Conservation (phyloP, 37 sponge, comb jelly and placozoan genomes). For the Dysidea cf. avara region DNA sequence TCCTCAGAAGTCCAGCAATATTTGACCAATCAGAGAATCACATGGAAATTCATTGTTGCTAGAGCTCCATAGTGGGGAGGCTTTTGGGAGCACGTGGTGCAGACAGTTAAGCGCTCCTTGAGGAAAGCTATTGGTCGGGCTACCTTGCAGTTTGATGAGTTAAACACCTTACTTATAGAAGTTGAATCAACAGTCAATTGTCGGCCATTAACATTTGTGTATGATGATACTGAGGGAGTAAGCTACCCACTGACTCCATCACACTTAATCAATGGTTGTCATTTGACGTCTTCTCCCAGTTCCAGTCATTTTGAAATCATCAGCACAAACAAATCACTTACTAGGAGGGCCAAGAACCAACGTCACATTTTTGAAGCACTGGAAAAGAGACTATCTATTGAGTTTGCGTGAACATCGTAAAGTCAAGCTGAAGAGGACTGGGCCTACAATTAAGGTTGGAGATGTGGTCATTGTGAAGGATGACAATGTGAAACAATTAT, state of each 20-base stretch:
- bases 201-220: slow-evolving; percentile 6
- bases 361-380: slow-evolving; percentile 3
- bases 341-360: not conserved
- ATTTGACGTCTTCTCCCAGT: not conserved
- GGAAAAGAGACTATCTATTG: slow-evolving; percentile 22
- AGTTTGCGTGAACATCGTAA: slow-evolving; percentile 11
- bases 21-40: not conserved
- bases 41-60: not conserved
- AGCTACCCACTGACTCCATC: slow-evolving; percentile 21
- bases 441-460: not conserved
- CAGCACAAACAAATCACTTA: not conserved
- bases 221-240: not conserved
- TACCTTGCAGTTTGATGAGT: slow-evolving; percentile 6
- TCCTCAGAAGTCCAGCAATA: not conserved
- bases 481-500: not conserved
- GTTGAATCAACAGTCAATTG: slow-evolving; percentile 3
- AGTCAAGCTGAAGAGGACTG: not conserved
- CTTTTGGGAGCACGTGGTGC: not conserved
- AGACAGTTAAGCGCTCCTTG: not conserved
- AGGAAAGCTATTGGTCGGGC: slow-evolving; percentile 1
- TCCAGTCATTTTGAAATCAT: not conserved
- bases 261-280: slow-evolving; percentile 9
- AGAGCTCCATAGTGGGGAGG: slow-evolving; percentile 29
- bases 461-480: slow-evolving; percentile 29
- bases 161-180: slow-evolving; percentile 11